A percentile compares a stretch with the other conserved stretches of the same genome.
These are phyloP conservation scores for Bucco capensis DNA, from an alignment of 2,113 vertebrate species.

Conservation along the genomic window DNA sequence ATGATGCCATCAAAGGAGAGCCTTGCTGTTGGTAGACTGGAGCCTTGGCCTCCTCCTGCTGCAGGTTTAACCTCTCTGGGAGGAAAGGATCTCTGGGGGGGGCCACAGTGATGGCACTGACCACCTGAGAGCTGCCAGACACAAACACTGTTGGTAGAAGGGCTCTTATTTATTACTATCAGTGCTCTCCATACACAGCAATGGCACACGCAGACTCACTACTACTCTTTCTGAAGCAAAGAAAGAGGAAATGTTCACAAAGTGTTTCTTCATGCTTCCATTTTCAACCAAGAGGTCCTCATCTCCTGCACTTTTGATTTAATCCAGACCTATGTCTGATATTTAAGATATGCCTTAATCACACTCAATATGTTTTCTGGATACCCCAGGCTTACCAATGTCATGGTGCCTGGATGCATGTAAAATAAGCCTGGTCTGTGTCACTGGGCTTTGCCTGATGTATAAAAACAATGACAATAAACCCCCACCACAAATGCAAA, in stretches of 20 bases:
- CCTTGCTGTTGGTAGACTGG: fast-evolving
- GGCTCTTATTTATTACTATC: background rate
- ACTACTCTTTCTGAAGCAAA: background rate
- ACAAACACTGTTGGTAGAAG: background rate
- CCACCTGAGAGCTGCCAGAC: background rate
- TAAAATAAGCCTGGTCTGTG: background rate
- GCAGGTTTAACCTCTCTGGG: background rate
- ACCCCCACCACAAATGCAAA: background rate
- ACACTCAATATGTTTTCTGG: conserved; percentile 5
- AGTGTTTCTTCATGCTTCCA: background rate
- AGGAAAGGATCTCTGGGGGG: background rate
- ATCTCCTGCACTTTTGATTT: background rate
- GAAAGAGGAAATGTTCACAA: background rate
- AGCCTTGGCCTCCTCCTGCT: background rate
- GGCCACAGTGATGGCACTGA: fast-evolving
- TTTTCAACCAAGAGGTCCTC: background rate
- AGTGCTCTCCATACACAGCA: background rate
- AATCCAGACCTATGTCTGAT: background rate
- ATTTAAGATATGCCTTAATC: conserved; percentile 52
- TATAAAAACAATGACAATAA: background rate
- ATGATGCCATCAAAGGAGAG: background rate
- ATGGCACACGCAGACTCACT: fast-evolving
- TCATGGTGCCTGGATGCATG: background rate
- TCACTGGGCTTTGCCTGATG: background rate
- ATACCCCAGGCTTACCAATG: background rate